Evolutionary conservation across 1,140 invertebrate species (phyloP).

Genomic region (Diachasmimorpha longicaudata): DNA sequence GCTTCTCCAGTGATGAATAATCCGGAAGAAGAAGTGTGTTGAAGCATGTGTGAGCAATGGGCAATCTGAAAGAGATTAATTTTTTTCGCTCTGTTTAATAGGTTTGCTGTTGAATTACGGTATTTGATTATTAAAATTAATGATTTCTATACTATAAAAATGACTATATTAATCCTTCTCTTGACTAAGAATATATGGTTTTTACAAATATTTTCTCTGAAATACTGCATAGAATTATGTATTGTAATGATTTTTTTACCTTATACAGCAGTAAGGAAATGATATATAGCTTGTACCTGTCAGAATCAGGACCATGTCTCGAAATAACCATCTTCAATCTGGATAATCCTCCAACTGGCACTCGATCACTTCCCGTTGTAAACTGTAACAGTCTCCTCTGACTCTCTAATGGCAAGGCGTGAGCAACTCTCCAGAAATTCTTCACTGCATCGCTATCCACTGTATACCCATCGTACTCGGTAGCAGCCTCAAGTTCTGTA

Average conservation of each 20-base stretch:
- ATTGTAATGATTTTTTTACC: too few relatives aligned
- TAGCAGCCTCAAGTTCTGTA: slow-evolving; percentile 85
- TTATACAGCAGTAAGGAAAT: too few relatives aligned
- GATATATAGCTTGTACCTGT: slow-evolving; percentile 59
- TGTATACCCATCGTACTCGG: slow-evolving; percentile 93
- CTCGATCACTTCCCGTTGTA: slow-evolving; percentile 89
- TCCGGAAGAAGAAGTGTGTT: slow-evolving; percentile 93
- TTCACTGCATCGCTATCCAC: slow-evolving; percentile 82
- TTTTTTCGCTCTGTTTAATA: too few relatives aligned
- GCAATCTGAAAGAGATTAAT: slow-evolving; percentile 65
- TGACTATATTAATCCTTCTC: too few relatives aligned
- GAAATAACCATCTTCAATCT: slow-evolving; percentile 85
- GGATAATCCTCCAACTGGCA: slow-evolving; percentile 92
- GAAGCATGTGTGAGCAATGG: slow-evolving; percentile 94
- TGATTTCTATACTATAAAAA: too few relatives aligned
- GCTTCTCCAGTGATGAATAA: slow-evolving; percentile 82
- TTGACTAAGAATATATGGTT: too few relatives aligned
- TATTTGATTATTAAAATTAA: neutral
- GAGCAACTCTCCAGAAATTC: slow-evolving; percentile 96
- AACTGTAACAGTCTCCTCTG: slow-evolving; percentile 93
- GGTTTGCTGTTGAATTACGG: neutral
- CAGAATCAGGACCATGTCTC: slow-evolving; percentile 79
- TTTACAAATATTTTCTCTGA: too few relatives aligned
- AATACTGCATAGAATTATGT: too few relatives aligned
- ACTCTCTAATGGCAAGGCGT: slow-evolving; percentile 79